A percentile compares a stretch with the other conserved stretches of the same genome.
phyloP scores from a whole-genome alignment of 2,113 vertebrate genomes.

The Chionomys nivalis region DNA sequence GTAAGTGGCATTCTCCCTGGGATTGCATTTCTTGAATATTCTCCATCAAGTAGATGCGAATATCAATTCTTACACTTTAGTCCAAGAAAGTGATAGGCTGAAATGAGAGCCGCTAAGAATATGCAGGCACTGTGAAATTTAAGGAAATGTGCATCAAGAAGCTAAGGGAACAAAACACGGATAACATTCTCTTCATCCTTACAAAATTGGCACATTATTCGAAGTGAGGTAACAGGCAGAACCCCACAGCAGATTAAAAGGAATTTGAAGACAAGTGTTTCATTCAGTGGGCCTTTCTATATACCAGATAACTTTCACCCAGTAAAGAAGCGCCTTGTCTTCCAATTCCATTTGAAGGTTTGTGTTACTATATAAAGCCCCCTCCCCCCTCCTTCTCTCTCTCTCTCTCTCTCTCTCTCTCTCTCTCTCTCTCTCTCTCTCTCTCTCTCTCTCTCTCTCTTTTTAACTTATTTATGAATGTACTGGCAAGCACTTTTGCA shows the following conservation, averaged over 20 bases:
- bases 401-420: neutral
- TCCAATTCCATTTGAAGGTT: constrained; percentile 86
- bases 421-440: neutral
- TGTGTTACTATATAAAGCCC: constrained; percentile 79
- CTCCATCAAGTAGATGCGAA: constrained; percentile 76
- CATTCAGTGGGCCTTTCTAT: constrained; percentile 91
- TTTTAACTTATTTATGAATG: constrained; percentile 64
- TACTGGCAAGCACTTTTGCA: constrained; percentile 33
- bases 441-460: neutral
- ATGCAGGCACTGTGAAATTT: constrained; percentile 85
- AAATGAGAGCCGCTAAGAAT: constrained; percentile 83
- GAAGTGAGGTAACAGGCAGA: constrained; percentile 85
- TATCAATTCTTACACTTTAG: constrained; percentile 83
- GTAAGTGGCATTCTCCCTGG: constrained; percentile 82
- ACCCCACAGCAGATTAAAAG: constrained; percentile 85
- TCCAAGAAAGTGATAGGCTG: constrained; percentile 79
- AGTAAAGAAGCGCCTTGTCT: constrained; percentile 90
- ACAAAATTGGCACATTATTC: constrained; percentile 88
- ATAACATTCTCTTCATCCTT: constrained; percentile 86
- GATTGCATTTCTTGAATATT: constrained; percentile 87
- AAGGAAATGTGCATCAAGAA: constrained; percentile 84
- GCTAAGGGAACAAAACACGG: constrained; percentile 81
- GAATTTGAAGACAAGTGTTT: constrained; percentile 89
- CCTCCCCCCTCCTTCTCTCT: neutral
- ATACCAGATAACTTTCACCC: constrained; percentile 90